Base-by-base conservation (phyloP, 2,797 vertebrate species). In the Hypotaenidia philippensis region DNA sequence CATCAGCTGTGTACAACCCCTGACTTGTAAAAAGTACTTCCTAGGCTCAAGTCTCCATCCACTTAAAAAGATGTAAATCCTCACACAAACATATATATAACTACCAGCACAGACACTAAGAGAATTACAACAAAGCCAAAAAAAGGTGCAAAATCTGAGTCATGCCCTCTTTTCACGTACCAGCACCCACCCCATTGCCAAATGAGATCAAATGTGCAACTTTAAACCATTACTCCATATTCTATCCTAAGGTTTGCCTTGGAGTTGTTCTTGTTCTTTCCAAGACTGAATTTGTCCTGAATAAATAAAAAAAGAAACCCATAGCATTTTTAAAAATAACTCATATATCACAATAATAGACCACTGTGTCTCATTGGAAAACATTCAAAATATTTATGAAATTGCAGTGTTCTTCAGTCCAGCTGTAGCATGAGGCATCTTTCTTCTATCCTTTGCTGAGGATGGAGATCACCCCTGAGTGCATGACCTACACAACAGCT, bases 291-390 rank as follows among this genome's bases (percentile, higher is more conserved):
- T 38, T 60, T 87, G 32, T 68, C 40, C 55, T 49, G 34, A 91
- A 66, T 34, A 92, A 83, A 81, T 44, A 86, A 56, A 91, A 93
- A 93, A 82, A 59, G 20, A 82, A 78, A 90, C 52, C 22, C 17
- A 63, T 10, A 7, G 21, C 38, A 45, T 22, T 50, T n/a, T 59
- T 64, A 72, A 93, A 96, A 78, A 56, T 69, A 86, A 81, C 2
- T 52, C 17, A 20, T 14, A 59, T 1, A 5, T 57, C 19, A 71
- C 65, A 93, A 7, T 41, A 70, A 50, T 7, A 87, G n/a, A 61
- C 55, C 44, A 36, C 31, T n/a, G 38, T 1, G 10, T 72, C 69
- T 91, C 23, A n/a, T 0, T 44, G 34, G 55, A 94, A 78, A 90
- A 61, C 26, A 71, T 6, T 27, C 10, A 83, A 78, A 75, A 50